Evolutionary conservation across 2,797 vertebrate species (phyloP).

Genomic region (Amphiprion clarkii): DNA sequence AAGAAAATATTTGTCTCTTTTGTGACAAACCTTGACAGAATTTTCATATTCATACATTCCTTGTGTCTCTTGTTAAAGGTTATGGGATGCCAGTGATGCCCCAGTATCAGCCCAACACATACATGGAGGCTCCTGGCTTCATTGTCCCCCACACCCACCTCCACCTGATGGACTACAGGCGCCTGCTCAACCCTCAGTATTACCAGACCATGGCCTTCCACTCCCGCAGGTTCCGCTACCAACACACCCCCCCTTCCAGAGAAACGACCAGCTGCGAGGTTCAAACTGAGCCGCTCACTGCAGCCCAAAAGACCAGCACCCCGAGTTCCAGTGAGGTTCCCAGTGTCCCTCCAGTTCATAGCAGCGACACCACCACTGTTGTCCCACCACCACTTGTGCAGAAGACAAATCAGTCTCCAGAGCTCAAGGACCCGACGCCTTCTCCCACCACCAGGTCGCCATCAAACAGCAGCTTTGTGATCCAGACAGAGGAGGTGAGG

Average conservation of each 20-base stretch:
- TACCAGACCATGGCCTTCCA: constrained; percentile 85
- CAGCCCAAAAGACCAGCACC: constrained; percentile 18
- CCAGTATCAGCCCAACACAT: constrained; percentile 75
- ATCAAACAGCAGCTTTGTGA: constrained; percentile 74
- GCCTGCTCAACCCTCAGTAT: constrained; percentile 80
- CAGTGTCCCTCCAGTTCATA: background rate
- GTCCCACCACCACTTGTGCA: background rate
- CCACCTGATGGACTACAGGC: constrained; percentile 85
- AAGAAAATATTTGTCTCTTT: background rate
- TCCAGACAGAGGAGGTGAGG: constrained; percentile 83
- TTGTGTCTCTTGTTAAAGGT: constrained; percentile 59
- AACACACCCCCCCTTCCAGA: constrained; percentile 68
- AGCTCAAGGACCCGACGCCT: constrained; percentile 8
- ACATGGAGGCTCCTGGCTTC: constrained; percentile 82
- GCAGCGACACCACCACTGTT: background rate
- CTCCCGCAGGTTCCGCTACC: constrained; percentile 80
- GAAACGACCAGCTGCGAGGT: constrained; percentile 83
- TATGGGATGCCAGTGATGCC: constrained; percentile 81
- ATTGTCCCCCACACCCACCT: constrained; percentile 83
- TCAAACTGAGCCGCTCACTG: constrained; percentile 81
- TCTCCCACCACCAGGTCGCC: constrained; percentile 25
- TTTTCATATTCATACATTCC: background rate
- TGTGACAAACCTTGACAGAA: background rate
- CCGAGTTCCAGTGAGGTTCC: background rate
- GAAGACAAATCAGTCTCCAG: constrained; percentile 1